Percentiles rank a stretch among this genome's conserved stretches.
These are phyloP conservation scores for Neofelis nebulosa DNA, from an alignment of 2,113 vertebrate species.

Conservation along the genomic window DNA sequence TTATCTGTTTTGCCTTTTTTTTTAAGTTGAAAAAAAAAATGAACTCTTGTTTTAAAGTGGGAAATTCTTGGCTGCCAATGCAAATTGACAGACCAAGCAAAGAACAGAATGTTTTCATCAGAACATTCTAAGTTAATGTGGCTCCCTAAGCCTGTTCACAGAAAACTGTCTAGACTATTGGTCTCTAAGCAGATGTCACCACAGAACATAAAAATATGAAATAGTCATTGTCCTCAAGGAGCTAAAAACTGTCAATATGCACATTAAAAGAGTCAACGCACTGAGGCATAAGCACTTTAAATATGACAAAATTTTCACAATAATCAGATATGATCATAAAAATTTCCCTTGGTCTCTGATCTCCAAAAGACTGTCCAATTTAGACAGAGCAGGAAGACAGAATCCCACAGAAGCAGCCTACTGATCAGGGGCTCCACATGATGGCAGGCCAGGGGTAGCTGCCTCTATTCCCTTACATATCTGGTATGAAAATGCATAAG, in stretches of 20 bases:
- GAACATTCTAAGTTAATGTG: constrained; percentile 26
- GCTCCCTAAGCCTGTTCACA: constrained; percentile 21
- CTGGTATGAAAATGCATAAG: background rate
- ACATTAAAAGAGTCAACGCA: background rate
- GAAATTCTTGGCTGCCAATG: background rate
- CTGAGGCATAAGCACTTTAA: background rate
- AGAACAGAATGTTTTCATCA: constrained; percentile 59
- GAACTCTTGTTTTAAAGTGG: background rate
- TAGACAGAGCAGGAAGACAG: background rate
- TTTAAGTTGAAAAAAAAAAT: background rate
- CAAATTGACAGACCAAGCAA: constrained; percentile 34
- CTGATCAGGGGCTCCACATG: background rate
- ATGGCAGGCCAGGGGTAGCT: background rate
- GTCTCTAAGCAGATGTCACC: constrained; percentile 26
- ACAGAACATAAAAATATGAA: constrained; percentile 2
- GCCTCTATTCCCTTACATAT: background rate
- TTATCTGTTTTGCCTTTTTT: background rate
- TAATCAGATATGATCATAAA: background rate
- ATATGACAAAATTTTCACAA: background rate
- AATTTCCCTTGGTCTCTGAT: background rate
- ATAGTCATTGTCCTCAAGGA: background rate
- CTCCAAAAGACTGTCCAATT: background rate
- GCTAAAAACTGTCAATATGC: background rate
- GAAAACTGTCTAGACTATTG: constrained; percentile 19
- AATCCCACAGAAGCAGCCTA: background rate